These are phyloP conservation scores for Aethes cnicana DNA, from an alignment of 2,888 invertebrate species.

Conservation along the genomic window DNA sequence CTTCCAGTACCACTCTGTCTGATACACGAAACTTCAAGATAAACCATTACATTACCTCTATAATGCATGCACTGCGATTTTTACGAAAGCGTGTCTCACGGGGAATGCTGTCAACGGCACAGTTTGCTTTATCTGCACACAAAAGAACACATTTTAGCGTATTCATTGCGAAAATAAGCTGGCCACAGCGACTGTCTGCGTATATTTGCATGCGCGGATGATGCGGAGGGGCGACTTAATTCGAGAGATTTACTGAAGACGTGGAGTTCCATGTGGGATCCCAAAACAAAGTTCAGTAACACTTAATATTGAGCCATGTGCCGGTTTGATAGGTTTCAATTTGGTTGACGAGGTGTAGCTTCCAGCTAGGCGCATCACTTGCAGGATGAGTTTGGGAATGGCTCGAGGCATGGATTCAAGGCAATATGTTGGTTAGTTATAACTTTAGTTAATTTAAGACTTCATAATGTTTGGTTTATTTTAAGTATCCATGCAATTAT, in stretches of 20 bases:
- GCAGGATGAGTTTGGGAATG: slow-evolving; percentile 20
- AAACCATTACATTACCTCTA: too few relatives aligned
- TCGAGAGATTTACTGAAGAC: slow-evolving; percentile 34
- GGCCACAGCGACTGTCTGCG: slow-evolving; percentile 27
- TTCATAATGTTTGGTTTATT: too few relatives aligned
- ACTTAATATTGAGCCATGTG: slow-evolving; percentile 12
- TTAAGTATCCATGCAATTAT: too few relatives aligned
- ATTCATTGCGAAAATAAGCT: not conserved
- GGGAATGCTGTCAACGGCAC: slow-evolving; percentile 13
- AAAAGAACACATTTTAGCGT: slow-evolving; percentile 20
- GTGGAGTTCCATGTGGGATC: slow-evolving; percentile 28
- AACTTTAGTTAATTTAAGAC: too few relatives aligned
- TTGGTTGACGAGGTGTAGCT: not conserved
- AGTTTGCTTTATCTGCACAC: slow-evolving; percentile 16
- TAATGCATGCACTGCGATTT: slow-evolving; percentile 21
- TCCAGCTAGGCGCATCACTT: slow-evolving; percentile 8
- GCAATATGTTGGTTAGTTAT: slow-evolving; percentile 18
- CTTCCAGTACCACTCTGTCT: not conserved
- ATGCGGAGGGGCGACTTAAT: slow-evolving; percentile 34
- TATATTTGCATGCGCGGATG: slow-evolving; percentile 35
- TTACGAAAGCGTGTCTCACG: slow-evolving; percentile 12
- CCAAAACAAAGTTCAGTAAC: slow-evolving; percentile 14
- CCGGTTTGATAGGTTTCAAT: slow-evolving; percentile 6
- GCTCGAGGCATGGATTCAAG: slow-evolving; percentile 18
- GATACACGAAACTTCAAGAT: not conserved